phyloP scores from a whole-genome alignment of 2,797 vertebrate genomes.

The Phrynocephalus guinanensis region DNA sequence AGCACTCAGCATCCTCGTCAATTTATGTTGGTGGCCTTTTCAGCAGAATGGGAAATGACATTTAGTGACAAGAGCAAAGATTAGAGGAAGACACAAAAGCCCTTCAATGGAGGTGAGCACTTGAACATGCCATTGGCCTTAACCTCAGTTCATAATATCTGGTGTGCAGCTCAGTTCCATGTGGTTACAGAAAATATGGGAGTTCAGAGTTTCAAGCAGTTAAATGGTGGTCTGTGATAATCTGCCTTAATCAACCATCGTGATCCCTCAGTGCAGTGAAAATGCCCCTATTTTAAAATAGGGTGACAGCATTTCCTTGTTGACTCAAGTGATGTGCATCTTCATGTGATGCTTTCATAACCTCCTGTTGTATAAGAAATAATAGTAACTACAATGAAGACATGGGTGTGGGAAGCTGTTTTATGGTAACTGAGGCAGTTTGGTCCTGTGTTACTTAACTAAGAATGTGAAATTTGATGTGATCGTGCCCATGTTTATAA shows the following conservation, averaged over 20 bases:
- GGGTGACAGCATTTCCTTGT: not conserved
- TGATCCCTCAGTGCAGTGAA: not conserved
- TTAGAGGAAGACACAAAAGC: slow-evolving; percentile 24
- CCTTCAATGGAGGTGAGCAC: slow-evolving; percentile 36
- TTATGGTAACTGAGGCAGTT: not conserved
- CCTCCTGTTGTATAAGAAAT: not conserved
- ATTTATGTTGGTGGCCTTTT: slow-evolving; percentile 49
- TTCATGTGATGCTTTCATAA: not conserved
- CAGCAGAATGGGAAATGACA: slow-evolving; percentile 42
- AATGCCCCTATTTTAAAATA: not conserved
- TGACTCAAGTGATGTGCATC: not conserved
- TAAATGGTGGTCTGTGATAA: not conserved
- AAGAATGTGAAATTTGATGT: no score
- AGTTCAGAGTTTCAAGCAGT: not conserved
- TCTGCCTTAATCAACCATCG: slow-evolving; percentile 1
- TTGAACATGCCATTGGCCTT: slow-evolving; percentile 46
- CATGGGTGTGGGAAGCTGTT: not conserved
- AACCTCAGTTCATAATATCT: slow-evolving; percentile 39
- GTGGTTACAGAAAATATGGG: no score
- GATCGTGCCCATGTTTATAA: no score
- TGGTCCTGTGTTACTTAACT: not conserved
- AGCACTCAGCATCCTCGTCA: not conserved
- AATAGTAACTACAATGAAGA: not conserved
- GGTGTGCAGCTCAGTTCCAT: slow-evolving; percentile 48
- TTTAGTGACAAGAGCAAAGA: slow-evolving; percentile 13